Conservation (phyloP, 2,113 vertebrate genomes). For the Cheirogaleus medius region DNA sequence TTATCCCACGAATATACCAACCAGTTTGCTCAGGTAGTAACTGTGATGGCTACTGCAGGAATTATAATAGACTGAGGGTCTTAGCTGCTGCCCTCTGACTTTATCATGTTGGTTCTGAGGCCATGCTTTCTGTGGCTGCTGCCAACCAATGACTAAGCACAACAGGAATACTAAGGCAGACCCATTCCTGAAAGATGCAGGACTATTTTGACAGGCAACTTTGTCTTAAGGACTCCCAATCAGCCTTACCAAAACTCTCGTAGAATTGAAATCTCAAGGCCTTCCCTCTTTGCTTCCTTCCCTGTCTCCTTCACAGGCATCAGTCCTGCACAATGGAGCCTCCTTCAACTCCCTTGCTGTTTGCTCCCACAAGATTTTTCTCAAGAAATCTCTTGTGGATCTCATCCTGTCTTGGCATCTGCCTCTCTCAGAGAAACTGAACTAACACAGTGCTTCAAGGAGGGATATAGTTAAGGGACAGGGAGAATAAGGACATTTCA, state of each 20-base stretch:
- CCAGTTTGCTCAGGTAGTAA: background rate
- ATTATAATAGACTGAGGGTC: background rate
- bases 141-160: background rate
- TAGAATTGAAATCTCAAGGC: background rate
- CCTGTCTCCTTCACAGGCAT: background rate
- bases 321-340: fast-evolving
- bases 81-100: background rate
- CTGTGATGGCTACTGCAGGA: background rate
- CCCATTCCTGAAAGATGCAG: background rate
- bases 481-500: background rate
- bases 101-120: background rate
- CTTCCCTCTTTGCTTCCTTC: background rate
- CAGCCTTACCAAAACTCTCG: background rate
- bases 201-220: background rate
- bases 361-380: background rate
- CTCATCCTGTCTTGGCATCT: background rate
- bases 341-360: background rate
- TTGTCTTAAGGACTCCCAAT: background rate
- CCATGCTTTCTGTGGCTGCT: background rate
- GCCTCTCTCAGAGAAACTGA: background rate
- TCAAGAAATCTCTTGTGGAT: background rate
- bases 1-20: background rate
- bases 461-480: background rate
- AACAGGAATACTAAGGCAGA: background rate
- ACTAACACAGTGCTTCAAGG: background rate